These are phyloP conservation scores for Lasiommata megera DNA, from an alignment of 2,888 invertebrate species.

Conservation along the genomic window DNA sequence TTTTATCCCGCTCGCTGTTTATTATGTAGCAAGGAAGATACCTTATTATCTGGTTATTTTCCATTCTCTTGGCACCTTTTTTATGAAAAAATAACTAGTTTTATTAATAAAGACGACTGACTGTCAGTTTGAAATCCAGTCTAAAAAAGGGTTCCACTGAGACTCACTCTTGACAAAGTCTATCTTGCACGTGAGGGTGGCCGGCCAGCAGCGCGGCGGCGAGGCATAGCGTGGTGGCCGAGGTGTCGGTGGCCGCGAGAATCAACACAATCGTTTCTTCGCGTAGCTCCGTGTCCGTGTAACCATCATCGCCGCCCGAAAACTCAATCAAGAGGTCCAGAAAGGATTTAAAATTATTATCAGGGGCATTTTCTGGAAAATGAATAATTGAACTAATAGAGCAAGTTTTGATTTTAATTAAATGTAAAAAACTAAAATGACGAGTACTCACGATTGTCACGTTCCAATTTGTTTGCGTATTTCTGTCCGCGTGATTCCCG, in stretches of 20 bases:
- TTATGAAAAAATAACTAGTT: no score
- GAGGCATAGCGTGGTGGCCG: not conserved
- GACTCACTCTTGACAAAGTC: not conserved
- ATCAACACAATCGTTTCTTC: not conserved
- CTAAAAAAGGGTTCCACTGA: not conserved
- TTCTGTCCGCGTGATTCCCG: not conserved
- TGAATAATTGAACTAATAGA: no score
- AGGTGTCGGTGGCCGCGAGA: not conserved
- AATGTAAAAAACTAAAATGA: not conserved
- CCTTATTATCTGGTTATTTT: no score
- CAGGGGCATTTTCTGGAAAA: not conserved
- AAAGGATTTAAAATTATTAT: not conserved
- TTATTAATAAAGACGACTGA: no score
- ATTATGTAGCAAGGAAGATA: no score
- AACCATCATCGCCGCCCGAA: not conserved
- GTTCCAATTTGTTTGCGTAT: not conserved
- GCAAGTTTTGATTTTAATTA: not conserved
- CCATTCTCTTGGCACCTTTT: no score
- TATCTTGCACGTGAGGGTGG: not conserved
- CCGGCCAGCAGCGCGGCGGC: not conserved
- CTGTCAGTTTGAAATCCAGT: no score
- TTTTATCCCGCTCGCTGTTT: no score
- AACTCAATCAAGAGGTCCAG: not conserved
- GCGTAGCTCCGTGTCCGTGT: not conserved
- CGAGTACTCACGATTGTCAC: not conserved